Conservation (phyloP, 2,888 invertebrate species). For the Harpalus rufipes region DNA sequence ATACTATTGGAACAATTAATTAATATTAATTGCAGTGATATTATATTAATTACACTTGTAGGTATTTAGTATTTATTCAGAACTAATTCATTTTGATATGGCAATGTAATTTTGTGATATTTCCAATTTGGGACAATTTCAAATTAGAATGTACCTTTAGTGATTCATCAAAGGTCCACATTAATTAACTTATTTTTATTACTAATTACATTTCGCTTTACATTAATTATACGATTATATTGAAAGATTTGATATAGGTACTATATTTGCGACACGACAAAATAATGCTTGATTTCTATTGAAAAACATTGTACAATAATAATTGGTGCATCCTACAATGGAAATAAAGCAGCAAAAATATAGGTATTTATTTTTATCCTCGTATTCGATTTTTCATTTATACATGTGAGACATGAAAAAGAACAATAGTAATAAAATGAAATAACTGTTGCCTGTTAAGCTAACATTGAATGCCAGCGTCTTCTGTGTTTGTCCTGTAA, state of each 20-base stretch:
- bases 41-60: slow-evolving; percentile 1
- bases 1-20: background rate
- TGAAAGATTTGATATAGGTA: too few relatives aligned
- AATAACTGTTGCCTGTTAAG: background rate
- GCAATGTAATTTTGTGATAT: background rate
- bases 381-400: too few relatives aligned
- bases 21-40: background rate
- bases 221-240: too few relatives aligned
- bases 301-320: background rate
- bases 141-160: background rate
- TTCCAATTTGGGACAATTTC: background rate
- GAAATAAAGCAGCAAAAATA: too few relatives aligned
- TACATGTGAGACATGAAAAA: background rate
- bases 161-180: background rate
- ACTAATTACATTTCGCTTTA: background rate
- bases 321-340: slow-evolving; percentile 26
- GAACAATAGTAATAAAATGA: background rate
- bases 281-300: too few relatives aligned
- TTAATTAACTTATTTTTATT: background rate
- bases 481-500: background rate
- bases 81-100: background rate
- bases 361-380: too few relatives aligned
- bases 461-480: background rate
- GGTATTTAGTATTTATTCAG: background rate
- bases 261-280: too few relatives aligned